A percentile compares a stretch with the other conserved stretches of the same genome.
Evolutionary conservation across 2,113 vertebrate species (phyloP).

Genomic region (Zosterops japonicus): DNA sequence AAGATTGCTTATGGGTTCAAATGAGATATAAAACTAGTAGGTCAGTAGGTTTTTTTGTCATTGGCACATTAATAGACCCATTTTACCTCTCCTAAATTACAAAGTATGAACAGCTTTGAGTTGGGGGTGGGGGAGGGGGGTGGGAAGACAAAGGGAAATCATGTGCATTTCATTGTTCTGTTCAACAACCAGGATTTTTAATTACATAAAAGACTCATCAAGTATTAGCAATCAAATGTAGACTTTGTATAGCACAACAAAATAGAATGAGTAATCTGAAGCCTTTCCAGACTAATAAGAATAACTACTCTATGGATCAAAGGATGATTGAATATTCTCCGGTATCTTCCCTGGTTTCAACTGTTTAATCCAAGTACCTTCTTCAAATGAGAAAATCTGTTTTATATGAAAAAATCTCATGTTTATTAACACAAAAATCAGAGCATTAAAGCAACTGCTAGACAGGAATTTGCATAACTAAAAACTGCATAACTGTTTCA

Average conservation of each 20-base stretch:
- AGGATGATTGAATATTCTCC: conserved; percentile 6
- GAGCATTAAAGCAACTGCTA: not conserved
- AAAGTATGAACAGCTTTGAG: not conserved
- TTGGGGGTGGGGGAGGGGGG: too few species aligned
- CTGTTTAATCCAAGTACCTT: conserved; percentile 14
- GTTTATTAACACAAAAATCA: conserved; percentile 41
- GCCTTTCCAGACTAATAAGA: conserved; percentile 21
- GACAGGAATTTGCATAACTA: not conserved
- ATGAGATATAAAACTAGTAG: not conserved
- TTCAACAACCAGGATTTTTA: not conserved
- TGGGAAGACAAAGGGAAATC: not conserved
- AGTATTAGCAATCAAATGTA: not conserved
- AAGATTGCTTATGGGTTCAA: not conserved
- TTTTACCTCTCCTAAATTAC: not conserved
- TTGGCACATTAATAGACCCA: not conserved
- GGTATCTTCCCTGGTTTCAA: conserved; percentile 1
- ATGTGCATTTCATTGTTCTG: not conserved
- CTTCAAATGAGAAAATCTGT: conserved; percentile 14
- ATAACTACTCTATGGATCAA: conserved; percentile 17
- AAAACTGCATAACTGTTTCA: not conserved
- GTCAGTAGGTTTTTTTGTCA: not conserved
- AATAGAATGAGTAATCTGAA: conserved; percentile 6
- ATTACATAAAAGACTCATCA: not conserved
- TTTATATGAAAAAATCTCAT: not conserved
- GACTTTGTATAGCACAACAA: not conserved